Percentiles rank a stretch among this genome's conserved stretches.
phyloP scores from a whole-genome alignment of 2,113 vertebrate genomes.

The Crotalus tigris region DNA sequence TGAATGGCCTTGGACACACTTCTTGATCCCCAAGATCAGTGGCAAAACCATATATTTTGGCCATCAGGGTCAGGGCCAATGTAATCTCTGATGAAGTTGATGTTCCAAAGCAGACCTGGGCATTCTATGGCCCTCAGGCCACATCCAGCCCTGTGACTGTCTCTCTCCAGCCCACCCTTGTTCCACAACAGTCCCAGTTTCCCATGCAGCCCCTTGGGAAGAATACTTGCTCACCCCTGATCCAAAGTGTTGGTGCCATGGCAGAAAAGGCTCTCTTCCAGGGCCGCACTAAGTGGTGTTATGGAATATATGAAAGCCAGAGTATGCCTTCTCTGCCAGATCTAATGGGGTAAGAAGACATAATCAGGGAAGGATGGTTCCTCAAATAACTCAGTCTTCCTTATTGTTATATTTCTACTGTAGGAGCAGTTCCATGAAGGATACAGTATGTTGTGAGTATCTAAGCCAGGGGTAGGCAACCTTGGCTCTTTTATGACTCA shows the following conservation, averaged over 20 bases:
- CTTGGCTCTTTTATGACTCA: too few species aligned
- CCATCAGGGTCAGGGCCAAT: background rate
- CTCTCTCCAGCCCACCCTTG: background rate
- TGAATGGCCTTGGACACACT: background rate
- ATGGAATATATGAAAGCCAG: background rate
- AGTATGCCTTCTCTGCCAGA: background rate
- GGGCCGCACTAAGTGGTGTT: background rate
- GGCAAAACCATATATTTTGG: background rate
- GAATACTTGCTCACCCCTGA: background rate
- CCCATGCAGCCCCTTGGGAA: background rate
- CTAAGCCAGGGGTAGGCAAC: too few species aligned
- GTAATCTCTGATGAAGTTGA: background rate
- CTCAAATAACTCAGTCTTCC: background rate
- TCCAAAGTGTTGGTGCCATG: background rate
- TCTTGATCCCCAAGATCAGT: background rate
- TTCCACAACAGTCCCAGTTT: background rate
- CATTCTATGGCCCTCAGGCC: background rate
- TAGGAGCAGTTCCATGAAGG: fast-evolving
- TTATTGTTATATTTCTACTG: background rate
- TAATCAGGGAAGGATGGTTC: background rate
- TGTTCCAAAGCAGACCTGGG: background rate
- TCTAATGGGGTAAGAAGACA: background rate
- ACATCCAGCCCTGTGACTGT: background rate
- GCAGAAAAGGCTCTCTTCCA: background rate
- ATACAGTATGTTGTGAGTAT: background rate